Conservation (phyloP, 2,888 invertebrate genomes). For the Agrotis exclamationis region DNA sequence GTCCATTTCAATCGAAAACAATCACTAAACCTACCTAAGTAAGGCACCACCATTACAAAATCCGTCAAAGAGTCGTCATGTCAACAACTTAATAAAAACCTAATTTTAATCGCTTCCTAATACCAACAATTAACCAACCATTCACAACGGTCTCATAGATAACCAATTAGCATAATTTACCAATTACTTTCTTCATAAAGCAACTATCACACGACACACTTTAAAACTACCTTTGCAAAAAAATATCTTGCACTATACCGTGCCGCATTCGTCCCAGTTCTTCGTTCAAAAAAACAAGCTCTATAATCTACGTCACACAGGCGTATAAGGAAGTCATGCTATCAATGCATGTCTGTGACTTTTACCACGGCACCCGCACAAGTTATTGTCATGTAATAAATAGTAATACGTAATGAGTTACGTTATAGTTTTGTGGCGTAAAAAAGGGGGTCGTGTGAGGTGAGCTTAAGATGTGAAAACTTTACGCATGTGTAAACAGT, state of each 20-base stretch:
- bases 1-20: too few relatives aligned
- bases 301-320: neutral
- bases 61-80: neutral
- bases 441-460: slow-evolving; percentile 26
- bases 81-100: neutral
- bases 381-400: slow-evolving; percentile 68
- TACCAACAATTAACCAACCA: neutral
- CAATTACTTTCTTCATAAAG: slow-evolving; percentile 12
- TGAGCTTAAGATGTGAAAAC: neutral
- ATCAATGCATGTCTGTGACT: slow-evolving; percentile 45
- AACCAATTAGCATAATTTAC: slow-evolving; percentile 1
- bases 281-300: slow-evolving; percentile 23
- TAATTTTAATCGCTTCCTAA: slow-evolving; percentile 4
- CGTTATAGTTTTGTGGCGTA: slow-evolving; percentile 32
- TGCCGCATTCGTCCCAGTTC: slow-evolving; percentile 15
- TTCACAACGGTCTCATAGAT: neutral
- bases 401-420: slow-evolving; percentile 54
- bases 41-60: neutral
- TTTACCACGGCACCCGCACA: slow-evolving; percentile 52
- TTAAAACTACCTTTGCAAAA: slow-evolving; percentile 13
- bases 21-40: too few relatives aligned
- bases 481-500: neutral
- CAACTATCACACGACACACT: slow-evolving; percentile 10
- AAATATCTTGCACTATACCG: slow-evolving; percentile 12
- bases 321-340: slow-evolving; percentile 50